Base-by-base conservation (phyloP, 2,113 vertebrate genomes). In the Chitala chitala region DNA sequence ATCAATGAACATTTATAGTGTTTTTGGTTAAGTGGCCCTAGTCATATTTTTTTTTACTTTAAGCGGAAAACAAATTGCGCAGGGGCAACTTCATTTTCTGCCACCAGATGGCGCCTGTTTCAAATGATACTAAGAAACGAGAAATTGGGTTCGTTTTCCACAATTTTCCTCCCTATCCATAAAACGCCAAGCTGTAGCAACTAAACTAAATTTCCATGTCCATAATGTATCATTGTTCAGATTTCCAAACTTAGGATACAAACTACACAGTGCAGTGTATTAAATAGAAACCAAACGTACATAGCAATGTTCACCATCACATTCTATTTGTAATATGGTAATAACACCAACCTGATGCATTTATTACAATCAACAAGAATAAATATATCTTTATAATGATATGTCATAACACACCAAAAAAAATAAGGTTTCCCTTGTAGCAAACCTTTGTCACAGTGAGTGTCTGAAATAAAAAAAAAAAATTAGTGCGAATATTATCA, bases 321-420 rank as follows among this genome's bases (percentile, higher is more conserved):
- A 63, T 63, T 33, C 31, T 8, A 36, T 8, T 20, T 29, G n/a
- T 4, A 20, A 3, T n/a, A 63, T 29, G 59, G 29, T 63, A 63
- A 40, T 63, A 63, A 33, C 59, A 63, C 59, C 59, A 20, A 63
- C 33, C 33, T 36, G 8, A 63, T 63, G n/a, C 42, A 26, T 46
- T 24, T 24, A 38, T 46, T 68, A 13, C 22, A 46, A 68, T 13
- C n/a, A 15, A 42, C 40, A 15, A 66, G 40, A 44, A 42, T 8
- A 24, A 66, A 68, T 24, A 26, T 46, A 24, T n/a, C 64, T 68
- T 36, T 4, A 68, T 36, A 20, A 38, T 63, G 17, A 36, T 36
- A 63, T 33, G 20, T 63, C 59, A 36, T 63, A 63, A 22, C 59
- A 61, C 58, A 63, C 38, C 46, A 68, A 48, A 68, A 68, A 5